Conservation (phyloP, 1,140 invertebrate genomes). For the Mya arenaria region DNA sequence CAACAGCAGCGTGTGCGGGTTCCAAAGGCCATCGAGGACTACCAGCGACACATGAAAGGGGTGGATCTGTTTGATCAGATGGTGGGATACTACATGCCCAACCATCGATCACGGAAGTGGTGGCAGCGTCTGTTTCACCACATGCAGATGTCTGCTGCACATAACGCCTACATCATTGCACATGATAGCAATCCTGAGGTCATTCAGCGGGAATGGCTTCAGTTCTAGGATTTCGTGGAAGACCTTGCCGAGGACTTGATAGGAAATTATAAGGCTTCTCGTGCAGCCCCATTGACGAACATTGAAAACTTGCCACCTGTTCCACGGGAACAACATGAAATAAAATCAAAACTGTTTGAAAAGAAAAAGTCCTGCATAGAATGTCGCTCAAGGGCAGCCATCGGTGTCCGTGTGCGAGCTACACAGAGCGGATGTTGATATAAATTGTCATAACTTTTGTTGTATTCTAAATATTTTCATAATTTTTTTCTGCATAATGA, state of each 20-base stretch:
- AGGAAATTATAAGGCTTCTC: conserved; percentile 2
- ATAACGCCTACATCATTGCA: background rate
- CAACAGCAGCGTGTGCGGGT: background rate
- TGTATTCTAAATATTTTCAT: too few relatives aligned
- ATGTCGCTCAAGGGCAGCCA: too few relatives aligned
- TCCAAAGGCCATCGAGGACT: too few relatives aligned
- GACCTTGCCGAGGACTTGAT: background rate
- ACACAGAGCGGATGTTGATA: too few relatives aligned
- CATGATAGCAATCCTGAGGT: background rate
- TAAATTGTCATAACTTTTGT: too few relatives aligned
- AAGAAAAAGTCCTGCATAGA: too few relatives aligned
- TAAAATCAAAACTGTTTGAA: too few relatives aligned
- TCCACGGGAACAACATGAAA: too few relatives aligned
- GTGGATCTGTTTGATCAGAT: conserved; percentile 24
- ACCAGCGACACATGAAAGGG: conserved; percentile 15
- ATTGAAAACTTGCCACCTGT: too few relatives aligned
- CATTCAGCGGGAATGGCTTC: background rate
- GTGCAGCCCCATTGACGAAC: too few relatives aligned
- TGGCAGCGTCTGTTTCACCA: background rate
- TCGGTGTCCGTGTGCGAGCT: too few relatives aligned
- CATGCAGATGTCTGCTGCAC: background rate
- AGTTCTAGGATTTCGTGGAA: background rate
- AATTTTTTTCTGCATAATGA: too few relatives aligned
- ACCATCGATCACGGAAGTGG: conserved; percentile 11
- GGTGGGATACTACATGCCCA: conserved; percentile 10